Base-by-base conservation (phyloP, 2,797 vertebrate genomes). In the Intellagama lesueurii region DNA sequence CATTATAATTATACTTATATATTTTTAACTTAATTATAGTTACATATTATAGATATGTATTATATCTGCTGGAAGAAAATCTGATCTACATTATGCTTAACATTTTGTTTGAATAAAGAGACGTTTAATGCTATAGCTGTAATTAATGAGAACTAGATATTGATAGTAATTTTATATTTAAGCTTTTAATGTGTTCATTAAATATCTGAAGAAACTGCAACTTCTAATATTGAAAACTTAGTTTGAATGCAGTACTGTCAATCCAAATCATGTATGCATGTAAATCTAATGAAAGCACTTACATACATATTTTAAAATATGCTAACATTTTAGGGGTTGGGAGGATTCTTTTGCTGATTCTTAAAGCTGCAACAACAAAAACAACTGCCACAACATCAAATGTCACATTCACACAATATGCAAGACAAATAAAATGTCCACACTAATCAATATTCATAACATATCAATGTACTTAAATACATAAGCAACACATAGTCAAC, bases 341-440 rank as follows among this genome's bases (percentile, higher is more conserved):
- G 19, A n/a, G 28, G 26, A 8, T 81, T 49, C 87, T 40, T n/a
- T 83, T 8, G 90, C 91, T 86, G 0, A 56, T 72, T 85, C 92
- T 88, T 85, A 85, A 81, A 83, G 30, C 73, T 90, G 86, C 14
- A 4, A 68, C 75, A 94, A 91, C 89, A 56, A 90, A 88, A 19
- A 5, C 60, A 90, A 76, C 90, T 88, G 79, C 84, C 72, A 88
- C 91, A 95, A 93, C 92, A 94, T 64, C 89, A n/a, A 93, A 92
- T 89, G 88, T 28, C 0, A 28, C 49, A 78, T 79, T 47, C 68
- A 90, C 79, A 79, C 69, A 89, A 88, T 77, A 91, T 56, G 32
- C 32, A 91, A 93, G 89, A 92, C 81, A 88, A 90, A 88, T 24
- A 77, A 89, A 91, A 86, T 69, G 30, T 52, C 70, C 81, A 86